Conservation (phyloP, 1,140 invertebrate species). For the Lamellibrachia luymesi region DNA sequence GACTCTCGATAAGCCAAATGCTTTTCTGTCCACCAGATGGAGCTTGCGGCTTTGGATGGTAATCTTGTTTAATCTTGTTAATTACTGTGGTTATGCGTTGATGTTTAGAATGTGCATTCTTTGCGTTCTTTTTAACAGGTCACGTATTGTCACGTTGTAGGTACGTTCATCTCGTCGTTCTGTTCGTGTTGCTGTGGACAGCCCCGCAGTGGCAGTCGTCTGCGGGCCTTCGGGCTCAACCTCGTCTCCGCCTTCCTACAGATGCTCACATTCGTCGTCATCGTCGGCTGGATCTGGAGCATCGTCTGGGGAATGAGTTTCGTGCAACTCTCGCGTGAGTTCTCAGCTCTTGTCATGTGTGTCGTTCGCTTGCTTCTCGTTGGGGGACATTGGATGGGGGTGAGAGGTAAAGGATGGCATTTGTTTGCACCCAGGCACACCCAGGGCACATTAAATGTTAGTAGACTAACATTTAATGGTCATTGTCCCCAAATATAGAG, state of each 20-base stretch:
- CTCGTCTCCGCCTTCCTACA: conserved; percentile 58
- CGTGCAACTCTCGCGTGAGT: conserved; percentile 58
- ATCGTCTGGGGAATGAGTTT: conserved; percentile 62
- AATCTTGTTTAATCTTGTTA: too few relatives aligned
- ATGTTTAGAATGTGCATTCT: too few relatives aligned
- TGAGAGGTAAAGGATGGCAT: neutral
- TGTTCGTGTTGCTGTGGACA: conserved; percentile 59
- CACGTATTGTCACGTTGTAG: conserved; percentile 16
- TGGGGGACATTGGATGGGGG: neutral
- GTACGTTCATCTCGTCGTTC: conserved; percentile 21
- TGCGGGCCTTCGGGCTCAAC: conserved; percentile 56
- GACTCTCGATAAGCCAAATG: too few relatives aligned
- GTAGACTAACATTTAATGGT: neutral
- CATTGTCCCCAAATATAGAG: too few relatives aligned
- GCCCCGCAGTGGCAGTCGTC: conserved; percentile 50
- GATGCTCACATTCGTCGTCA: conserved; percentile 57
- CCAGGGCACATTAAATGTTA: neutral
- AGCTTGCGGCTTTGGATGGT: too few relatives aligned
- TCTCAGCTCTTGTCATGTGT: neutral
- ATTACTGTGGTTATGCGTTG: too few relatives aligned
- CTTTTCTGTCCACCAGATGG: too few relatives aligned
- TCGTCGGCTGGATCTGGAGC: conserved; percentile 63
- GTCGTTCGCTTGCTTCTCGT: neutral
- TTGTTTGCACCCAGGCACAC: neutral
- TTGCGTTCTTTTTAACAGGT: too few relatives aligned